A percentile compares a stretch with the other conserved stretches of the same genome.
These are phyloP conservation scores for Brachionus calyciflorus DNA, from an alignment of 1,140 invertebrate genomes.

Conservation along the genomic window DNA sequence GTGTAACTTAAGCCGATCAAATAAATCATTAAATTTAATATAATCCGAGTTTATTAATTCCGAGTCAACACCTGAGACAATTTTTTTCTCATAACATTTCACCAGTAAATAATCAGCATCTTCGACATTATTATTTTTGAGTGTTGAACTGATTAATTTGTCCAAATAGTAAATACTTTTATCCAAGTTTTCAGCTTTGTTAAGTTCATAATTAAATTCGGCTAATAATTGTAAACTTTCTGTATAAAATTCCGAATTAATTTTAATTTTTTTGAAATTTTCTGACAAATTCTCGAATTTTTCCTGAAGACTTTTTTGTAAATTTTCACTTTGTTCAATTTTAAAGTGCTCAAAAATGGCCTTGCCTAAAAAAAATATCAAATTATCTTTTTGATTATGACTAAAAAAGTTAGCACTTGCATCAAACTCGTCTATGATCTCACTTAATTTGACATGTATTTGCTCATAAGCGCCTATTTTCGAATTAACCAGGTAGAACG, in stretches of 20 bases:
- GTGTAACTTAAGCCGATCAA: neutral
- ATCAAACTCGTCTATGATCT: neutral
- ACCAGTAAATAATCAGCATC: neutral
- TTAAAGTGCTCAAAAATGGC: neutral
- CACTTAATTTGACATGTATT: neutral
- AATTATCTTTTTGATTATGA: constrained; percentile 27
- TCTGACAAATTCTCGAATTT: neutral
- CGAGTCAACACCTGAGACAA: neutral
- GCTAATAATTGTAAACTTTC: neutral
- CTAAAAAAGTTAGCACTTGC: neutral
- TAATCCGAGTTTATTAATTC: neutral
- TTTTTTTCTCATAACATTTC: constrained; percentile 27
- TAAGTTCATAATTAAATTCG: neutral
- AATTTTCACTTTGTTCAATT: neutral
- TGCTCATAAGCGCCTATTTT: neutral
- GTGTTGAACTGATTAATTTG: neutral
- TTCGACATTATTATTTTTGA: neutral
- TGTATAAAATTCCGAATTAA: constrained; percentile 10
- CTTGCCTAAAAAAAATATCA: neutral
- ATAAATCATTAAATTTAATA: constrained; percentile 17
- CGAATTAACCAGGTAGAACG: neutral
- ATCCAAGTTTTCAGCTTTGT: neutral
- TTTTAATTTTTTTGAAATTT: constrained; percentile 21
- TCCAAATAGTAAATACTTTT: constrained; percentile 7
- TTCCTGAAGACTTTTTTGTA: neutral